phyloP scores from a whole-genome alignment of 2,797 vertebrate species.

The Rhinogobio ventralis region DNA sequence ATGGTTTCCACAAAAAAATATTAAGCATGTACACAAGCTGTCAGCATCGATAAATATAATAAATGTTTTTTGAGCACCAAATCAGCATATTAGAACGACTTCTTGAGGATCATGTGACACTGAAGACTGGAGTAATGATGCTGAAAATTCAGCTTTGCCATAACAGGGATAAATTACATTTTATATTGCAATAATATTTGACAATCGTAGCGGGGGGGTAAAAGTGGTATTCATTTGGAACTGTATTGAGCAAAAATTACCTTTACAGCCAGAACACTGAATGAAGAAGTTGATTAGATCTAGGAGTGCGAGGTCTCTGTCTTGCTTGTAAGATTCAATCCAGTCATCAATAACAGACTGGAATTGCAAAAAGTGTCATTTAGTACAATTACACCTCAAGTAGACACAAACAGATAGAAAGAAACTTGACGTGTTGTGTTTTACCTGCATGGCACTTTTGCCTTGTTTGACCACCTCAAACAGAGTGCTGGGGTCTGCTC shows the following conservation, averaged over 20 bases:
- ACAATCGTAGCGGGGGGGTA: background rate
- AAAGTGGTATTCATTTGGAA: background rate
- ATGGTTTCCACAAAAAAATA: background rate
- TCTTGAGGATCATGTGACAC: background rate
- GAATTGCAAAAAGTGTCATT: background rate
- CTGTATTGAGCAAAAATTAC: slow-evolving; percentile 71
- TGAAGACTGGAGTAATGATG: background rate
- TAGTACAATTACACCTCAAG: background rate
- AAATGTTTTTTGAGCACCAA: background rate
- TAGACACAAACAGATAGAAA: background rate
- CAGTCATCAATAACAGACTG: slow-evolving; percentile 97
- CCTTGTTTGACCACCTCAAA: slow-evolving; percentile 98
- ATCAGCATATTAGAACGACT: background rate
- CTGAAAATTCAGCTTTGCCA: background rate
- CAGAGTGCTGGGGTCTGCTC: slow-evolving; percentile 89
- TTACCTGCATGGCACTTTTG: slow-evolving; percentile 99
- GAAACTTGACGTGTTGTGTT: background rate
- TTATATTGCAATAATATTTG: background rate
- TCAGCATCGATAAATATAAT: background rate
- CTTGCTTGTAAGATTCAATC: slow-evolving; percentile 99
- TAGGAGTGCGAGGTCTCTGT: slow-evolving; percentile 96
- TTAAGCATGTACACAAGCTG: background rate
- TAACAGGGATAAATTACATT: background rate
- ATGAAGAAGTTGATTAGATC: slow-evolving; percentile 99
- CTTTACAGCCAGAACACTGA: slow-evolving; percentile 99